phyloP scores from a whole-genome alignment of 2,113 vertebrate species.

The Leuciscus idus region DNA sequence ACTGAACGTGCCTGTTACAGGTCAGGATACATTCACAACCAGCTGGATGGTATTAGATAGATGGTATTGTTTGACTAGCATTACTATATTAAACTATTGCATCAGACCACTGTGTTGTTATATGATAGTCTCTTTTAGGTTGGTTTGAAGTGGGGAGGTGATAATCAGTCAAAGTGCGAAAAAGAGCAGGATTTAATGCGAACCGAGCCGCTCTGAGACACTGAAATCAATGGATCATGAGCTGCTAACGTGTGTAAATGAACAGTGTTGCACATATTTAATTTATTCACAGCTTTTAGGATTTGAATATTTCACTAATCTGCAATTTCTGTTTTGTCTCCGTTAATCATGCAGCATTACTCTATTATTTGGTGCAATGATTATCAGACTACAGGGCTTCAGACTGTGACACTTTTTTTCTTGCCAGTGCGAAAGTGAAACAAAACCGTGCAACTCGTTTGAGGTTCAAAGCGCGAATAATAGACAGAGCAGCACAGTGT shows the following conservation, averaged over 20 bases:
- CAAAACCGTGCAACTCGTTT: too few relatives aligned
- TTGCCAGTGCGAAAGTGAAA: too few relatives aligned
- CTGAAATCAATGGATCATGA: not conserved
- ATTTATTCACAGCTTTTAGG: not conserved
- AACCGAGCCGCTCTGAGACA: not conserved
- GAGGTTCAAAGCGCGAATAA: too few relatives aligned
- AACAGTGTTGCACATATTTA: not conserved
- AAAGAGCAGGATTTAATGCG: not conserved
- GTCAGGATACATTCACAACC: conserved; percentile 61
- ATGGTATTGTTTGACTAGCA: not conserved
- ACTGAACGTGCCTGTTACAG: conserved; percentile 71
- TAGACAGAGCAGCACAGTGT: too few relatives aligned
- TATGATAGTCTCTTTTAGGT: not conserved
- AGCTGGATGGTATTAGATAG: too few relatives aligned
- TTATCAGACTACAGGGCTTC: not conserved
- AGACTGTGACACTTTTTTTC: too few relatives aligned
- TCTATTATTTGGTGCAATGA: not conserved
- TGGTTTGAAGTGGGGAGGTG: too few relatives aligned
- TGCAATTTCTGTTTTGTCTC: not conserved
- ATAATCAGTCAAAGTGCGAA: not conserved
- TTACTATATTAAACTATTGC: not conserved
- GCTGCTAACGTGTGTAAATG: not conserved
- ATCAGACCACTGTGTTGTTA: not conserved
- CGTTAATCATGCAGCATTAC: not conserved
- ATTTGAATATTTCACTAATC: not conserved